Base-by-base conservation (phyloP, 2,888 invertebrate species). In the Lithophane ornitopus region DNA sequence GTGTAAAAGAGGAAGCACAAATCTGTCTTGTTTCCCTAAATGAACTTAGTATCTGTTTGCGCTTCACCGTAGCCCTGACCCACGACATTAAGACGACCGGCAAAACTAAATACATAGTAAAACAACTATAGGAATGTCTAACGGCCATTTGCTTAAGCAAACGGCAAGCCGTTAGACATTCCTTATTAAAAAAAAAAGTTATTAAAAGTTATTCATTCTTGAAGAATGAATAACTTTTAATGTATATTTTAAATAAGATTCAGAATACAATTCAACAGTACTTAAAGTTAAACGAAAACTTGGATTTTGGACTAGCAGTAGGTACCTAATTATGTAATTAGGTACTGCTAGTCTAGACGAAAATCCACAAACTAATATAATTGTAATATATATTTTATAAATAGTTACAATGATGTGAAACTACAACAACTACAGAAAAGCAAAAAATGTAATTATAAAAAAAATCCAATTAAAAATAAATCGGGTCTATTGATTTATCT, bases 11-110 rank as follows among this genome's bases (percentile, higher is more conserved):
- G 16, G n/a, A 54, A 46, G 11, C n/a, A 78, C 11, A 39, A 19
- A 16, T 62, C 7, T 46, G 34, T 56, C 54, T 49, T 68, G 22
- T 72, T 80, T 79, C 19, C 73, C 26, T 80, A 77, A 77, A 63
- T 80, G 34, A 58, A 58, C 58, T 16, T 63, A 77, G 39, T 41
- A 12, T 56, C 52, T 70, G 41, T 79, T 79, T 61, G 52, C 61
- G 19, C 14, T 49, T 34, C 34, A 49, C 22, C 49, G n/a, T 69
- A 49, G 49, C 76, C 59, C 26, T 78, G 59, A 54, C 59, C 39
- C 26, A 34, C 22, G 62, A 12, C 56, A 63, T 76, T 76, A 59
- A 19, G 26, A 69, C 41, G 16, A 28, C 26, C 62, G 26, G 34
- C 9, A 14, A 41, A 72, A 80, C 73, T 56, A 80, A 73, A 49